Evolutionary conservation across 2,888 invertebrate genomes (phyloP).

Genomic region (Pheosia gnoma): DNA sequence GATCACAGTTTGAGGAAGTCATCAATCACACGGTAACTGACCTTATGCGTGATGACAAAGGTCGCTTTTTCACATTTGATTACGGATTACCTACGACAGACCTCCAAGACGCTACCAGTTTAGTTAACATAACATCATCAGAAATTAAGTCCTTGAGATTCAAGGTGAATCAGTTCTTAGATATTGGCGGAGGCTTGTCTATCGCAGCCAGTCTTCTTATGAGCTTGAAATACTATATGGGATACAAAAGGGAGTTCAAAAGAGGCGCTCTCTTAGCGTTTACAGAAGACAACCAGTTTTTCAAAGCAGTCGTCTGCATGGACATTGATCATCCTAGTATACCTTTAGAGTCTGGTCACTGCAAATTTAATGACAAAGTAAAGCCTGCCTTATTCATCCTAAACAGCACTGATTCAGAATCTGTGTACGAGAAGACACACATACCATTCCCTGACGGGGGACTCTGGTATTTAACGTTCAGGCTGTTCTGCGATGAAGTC

Average conservation of each 20-base stretch:
- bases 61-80: constrained; percentile 90
- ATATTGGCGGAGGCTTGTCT: constrained; percentile 91
- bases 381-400: constrained; percentile 85
- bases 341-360: constrained; percentile 86
- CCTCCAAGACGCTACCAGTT: constrained; percentile 85
- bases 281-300: constrained; percentile 76
- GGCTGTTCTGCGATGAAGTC: constrained; percentile 86
- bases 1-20: constrained; percentile 53
- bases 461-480: constrained; percentile 90
- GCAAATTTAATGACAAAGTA: constrained; percentile 80
- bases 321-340: constrained; percentile 83
- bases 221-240: constrained; percentile 80
- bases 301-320: constrained; percentile 85
- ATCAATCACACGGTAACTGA: constrained; percentile 60
- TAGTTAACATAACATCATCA: constrained; percentile 87
- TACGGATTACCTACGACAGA: constrained; percentile 87
- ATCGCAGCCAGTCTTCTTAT: constrained; percentile 88
- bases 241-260: constrained; percentile 61
- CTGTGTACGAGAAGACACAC: constrained; percentile 85
- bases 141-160: constrained; percentile 88
- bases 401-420: constrained; percentile 86
- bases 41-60: constrained; percentile 85
- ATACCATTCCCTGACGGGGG: constrained; percentile 94
- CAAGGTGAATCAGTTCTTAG: constrained; percentile 87
- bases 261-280: constrained; percentile 64